A percentile compares a stretch with the other conserved stretches of the same genome.
phyloP scores from a whole-genome alignment of 2,113 vertebrate genomes.

The Pygoscelis antarcticus region DNA sequence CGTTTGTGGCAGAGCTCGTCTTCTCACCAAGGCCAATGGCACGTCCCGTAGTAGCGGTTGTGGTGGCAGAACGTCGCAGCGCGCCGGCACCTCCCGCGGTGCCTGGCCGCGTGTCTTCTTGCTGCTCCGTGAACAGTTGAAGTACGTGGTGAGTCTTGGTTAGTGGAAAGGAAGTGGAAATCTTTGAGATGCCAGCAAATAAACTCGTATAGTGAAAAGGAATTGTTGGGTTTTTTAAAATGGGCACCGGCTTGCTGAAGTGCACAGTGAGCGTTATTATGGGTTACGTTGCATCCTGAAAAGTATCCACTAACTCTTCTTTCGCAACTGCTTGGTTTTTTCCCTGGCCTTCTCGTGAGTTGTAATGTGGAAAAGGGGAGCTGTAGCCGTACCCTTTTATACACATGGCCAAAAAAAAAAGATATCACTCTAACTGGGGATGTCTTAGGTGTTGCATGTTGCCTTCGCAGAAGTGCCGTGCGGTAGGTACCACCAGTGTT shows the following conservation, averaged over 20 bases:
- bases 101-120: rapidly evolving
- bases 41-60: rapidly evolving
- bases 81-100: rapidly evolving
- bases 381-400: not conserved
- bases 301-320: not conserved
- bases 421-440: rapidly evolving
- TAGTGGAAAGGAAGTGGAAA: not conserved
- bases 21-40: rapidly evolving
- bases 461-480: rapidly evolving
- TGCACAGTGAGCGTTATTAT: rapidly evolving
- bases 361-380: not conserved
- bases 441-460: not conserved
- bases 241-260: not conserved
- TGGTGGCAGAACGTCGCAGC: not conserved
- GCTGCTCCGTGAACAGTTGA: rapidly evolving
- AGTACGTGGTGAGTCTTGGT: not conserved
- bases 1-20: not conserved
- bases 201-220: not conserved
- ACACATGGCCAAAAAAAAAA: rapidly evolving
- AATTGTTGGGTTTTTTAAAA: not conserved
- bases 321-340: rapidly evolving
- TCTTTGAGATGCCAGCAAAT: not conserved
- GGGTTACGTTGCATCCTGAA: no score
- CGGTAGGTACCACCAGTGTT: not conserved
- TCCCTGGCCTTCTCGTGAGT: not conserved